Evolutionary conservation across 2,113 vertebrate genomes (phyloP).

Genomic region (Smithornis capensis): DNA sequence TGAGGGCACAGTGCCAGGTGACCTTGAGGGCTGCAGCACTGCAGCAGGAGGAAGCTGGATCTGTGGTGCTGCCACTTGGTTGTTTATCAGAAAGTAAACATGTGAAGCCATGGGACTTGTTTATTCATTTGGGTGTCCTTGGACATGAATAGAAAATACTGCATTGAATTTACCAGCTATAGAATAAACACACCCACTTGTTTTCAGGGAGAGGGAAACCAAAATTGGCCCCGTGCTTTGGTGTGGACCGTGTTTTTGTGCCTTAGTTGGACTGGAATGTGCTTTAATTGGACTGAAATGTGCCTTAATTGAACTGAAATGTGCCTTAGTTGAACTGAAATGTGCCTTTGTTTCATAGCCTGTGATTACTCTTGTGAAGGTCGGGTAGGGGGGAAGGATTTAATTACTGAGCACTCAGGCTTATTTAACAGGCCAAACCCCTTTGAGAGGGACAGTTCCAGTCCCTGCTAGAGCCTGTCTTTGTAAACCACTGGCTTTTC

Average conservation of each 20-base stretch:
- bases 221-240: background rate
- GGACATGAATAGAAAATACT: background rate
- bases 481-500: background rate
- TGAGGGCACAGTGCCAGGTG: background rate
- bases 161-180: background rate
- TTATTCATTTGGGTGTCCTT: background rate
- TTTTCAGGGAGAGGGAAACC: background rate
- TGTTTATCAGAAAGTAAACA: slow-evolving; percentile 14
- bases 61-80: background rate
- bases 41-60: background rate
- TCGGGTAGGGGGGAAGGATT: background rate
- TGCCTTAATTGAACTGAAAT: background rate
- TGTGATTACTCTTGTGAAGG: background rate
- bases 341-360: background rate
- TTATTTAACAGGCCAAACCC: background rate
- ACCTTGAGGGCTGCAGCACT: slow-evolving; percentile 10
- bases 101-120: background rate
- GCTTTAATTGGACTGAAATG: background rate
- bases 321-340: background rate
- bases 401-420: background rate
- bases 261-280: background rate
- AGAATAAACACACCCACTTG: background rate
- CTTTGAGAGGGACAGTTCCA: background rate
- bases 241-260: background rate
- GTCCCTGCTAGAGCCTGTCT: background rate